These are phyloP conservation scores for Metalampra italica DNA, from an alignment of 2,888 invertebrate genomes.

Conservation along the genomic window DNA sequence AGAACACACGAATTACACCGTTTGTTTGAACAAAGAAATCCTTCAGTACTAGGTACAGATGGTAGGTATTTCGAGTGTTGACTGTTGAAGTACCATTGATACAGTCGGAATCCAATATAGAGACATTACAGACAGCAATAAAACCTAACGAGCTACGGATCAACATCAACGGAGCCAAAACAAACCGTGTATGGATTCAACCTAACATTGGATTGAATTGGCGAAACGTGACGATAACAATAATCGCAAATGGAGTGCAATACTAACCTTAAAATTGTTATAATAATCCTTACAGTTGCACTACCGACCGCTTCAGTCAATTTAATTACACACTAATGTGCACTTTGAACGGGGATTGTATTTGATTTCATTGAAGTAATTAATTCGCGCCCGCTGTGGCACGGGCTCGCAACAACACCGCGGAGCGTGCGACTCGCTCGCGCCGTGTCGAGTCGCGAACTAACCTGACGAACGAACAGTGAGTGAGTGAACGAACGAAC, in stretches of 20 bases:
- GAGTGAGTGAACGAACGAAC: too few species aligned
- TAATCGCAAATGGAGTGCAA: neutral
- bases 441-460: too few species aligned
- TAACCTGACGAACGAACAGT: too few species aligned
- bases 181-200: conserved; percentile 49
- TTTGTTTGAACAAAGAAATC: conserved; percentile 46
- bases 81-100: conserved; percentile 26
- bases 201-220: conserved; percentile 19
- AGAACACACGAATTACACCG: conserved; percentile 8
- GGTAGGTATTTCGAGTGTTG: too few species aligned
- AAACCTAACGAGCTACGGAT: conserved; percentile 41
- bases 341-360: neutral
- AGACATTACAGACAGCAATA: conserved; percentile 40
- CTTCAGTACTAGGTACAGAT: conserved; percentile 25
- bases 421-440: too few species aligned
- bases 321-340: neutral
- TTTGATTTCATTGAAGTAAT: neutral
- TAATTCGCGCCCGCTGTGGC: neutral
- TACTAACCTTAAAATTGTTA: neutral
- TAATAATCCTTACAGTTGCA: neutral
- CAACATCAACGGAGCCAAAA: conserved; percentile 40
- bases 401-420: neutral
- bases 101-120: too few species aligned
- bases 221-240: conserved; percentile 25
- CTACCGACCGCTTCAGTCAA: neutral